phyloP scores from a whole-genome alignment of 1,140 invertebrate genomes.

The Cydia pomonella region DNA sequence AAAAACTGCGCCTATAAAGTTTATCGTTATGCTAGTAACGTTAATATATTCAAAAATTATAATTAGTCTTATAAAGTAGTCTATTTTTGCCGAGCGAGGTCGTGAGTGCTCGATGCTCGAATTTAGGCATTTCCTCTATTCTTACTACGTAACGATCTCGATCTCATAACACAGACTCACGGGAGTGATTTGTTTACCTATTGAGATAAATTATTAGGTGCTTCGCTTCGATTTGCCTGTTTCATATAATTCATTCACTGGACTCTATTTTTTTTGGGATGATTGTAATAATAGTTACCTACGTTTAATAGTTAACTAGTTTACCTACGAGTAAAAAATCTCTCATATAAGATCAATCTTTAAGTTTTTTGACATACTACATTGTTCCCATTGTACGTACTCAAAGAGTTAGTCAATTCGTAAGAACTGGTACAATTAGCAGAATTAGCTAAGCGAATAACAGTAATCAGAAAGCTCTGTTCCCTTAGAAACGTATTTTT shows the following conservation, averaged over 20 bases:
- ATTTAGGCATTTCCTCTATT: background rate
- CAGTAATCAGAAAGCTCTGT: too few relatives aligned
- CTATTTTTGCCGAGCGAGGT: background rate
- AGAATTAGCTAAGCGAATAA: too few relatives aligned
- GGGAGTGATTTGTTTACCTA: background rate
- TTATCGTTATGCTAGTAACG: background rate
- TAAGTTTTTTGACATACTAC: too few relatives aligned
- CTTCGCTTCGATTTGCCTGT: background rate
- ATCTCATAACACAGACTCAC: background rate
- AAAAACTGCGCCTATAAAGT: background rate
- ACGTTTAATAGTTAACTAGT: too few relatives aligned
- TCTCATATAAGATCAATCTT: too few relatives aligned
- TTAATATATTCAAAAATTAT: background rate
- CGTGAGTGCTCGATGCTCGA: background rate
- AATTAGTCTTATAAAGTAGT: conserved; percentile 10
- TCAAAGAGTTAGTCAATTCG: too few relatives aligned
- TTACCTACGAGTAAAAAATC: too few relatives aligned
- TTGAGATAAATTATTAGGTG: conserved; percentile 1
- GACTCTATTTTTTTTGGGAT: too few relatives aligned
- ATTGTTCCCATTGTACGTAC: too few relatives aligned
- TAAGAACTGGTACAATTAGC: too few relatives aligned
- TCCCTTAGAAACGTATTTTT: too few relatives aligned
- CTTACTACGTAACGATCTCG: background rate
- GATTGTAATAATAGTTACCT: too few relatives aligned
- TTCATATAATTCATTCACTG: background rate